phyloP scores from a whole-genome alignment of 2,113 vertebrate genomes.

The Gila orcuttii region DNA sequence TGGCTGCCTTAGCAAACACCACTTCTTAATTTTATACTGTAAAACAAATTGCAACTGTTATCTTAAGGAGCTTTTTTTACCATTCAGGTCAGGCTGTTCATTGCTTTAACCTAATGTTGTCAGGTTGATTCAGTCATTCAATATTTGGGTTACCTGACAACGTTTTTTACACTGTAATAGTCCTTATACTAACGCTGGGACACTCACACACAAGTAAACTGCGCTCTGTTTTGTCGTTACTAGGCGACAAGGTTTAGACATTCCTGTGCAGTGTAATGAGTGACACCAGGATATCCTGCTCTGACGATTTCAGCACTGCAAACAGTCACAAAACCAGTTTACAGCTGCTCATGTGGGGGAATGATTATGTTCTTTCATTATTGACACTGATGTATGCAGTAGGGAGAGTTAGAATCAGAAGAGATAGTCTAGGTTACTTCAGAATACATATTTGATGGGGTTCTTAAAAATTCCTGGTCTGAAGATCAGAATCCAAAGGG shows the following conservation, averaged over 20 bases:
- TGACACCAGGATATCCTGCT: conserved; percentile 83
- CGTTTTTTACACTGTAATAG: not conserved
- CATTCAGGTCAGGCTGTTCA: not conserved
- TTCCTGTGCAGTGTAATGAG: conserved; percentile 64
- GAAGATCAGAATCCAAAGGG: not conserved
- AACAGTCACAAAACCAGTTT: conserved; percentile 53
- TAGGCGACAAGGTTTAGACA: conserved; percentile 65
- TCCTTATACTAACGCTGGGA: not conserved
- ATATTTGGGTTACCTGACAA: conserved; percentile 3
- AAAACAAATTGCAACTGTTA: not conserved
- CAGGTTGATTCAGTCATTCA: not conserved
- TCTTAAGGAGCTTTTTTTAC: not conserved
- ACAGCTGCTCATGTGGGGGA: conserved; percentile 25
- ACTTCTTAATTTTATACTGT: not conserved
- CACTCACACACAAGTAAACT: not conserved
- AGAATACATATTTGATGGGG: not conserved
- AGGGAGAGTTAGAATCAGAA: not conserved
- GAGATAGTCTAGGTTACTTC: not conserved
- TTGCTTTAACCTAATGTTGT: not conserved
- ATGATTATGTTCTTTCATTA: not conserved
- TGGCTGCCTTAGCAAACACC: not conserved
- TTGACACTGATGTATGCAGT: not conserved
- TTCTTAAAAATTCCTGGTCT: not conserved
- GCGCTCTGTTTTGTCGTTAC: conserved; percentile 60
- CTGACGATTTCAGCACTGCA: conserved; percentile 62